Evolutionary conservation across 2,113 vertebrate species (phyloP), one percentile per base, ranked within the genome.

Genomic region (Epinephelus fuscoguttatus): DNA sequence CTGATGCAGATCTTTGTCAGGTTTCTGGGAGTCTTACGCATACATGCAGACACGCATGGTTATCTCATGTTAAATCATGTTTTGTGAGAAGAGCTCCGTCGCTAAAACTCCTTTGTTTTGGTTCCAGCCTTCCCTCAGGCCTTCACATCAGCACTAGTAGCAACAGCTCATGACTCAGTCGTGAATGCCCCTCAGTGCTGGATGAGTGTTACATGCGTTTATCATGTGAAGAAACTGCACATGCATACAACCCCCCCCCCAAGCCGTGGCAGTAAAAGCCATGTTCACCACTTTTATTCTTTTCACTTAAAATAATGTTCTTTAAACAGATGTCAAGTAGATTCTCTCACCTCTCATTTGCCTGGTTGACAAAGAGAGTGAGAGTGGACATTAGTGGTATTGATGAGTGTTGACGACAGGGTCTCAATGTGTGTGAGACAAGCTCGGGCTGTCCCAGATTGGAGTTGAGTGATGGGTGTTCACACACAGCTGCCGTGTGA

Each of bases 161-260:
- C 57, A 69, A 52, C 50, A 1, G 10, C 52, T 50, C 73, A 25
- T 66, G 40, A 56, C 59, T 62, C 37, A 52, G 50, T n/a, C 3
- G 18, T 60, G 21, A 75, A 55, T 69, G 76, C 61, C 76, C 75
- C 4, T 68, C 6, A 6, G 71, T 64, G 42, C 71, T 23, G 17
- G 19, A 63, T 63, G 69, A 78, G 53, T 70, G 59, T 85, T 63
- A 70, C 82, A 76, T 82, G 64, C 27, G 33, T 30, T 76, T 79
- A 50, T 82, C 64, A 82, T 66, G 55, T 67, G 64, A 40, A 67
- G 4, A 82, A 69, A 59, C 30, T 60, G 8, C 6, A 23, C 63
- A 63, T 60, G 13, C 67, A 45, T 13, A 67, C n/a, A n/a, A n/a
- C n/a, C n/a, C n/a, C n/a, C 0, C 3, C 21, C 33, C 49, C 0